Evolutionary conservation across 2,797 vertebrate genomes (phyloP).

Genomic region (Clangula hyemalis): DNA sequence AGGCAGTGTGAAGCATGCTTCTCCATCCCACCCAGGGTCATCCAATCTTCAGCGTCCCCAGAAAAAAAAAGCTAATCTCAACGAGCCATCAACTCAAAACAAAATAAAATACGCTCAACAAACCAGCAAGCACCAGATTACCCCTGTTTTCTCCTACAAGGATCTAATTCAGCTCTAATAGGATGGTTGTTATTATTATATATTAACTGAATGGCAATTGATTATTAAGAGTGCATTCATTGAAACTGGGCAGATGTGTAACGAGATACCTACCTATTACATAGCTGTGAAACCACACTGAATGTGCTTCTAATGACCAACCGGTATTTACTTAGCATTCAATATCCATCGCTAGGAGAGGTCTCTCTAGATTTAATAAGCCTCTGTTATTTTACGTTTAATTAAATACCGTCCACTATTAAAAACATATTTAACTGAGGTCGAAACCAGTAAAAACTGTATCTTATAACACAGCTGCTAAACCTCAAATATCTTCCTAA

Average conservation of each 20-base stretch:
- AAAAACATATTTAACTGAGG: constrained; percentile 72
- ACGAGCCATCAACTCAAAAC: background rate
- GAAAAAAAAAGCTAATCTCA: constrained; percentile 5
- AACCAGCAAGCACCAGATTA: background rate
- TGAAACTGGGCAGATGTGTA: constrained; percentile 74
- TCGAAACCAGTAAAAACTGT: constrained; percentile 65
- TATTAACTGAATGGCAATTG: constrained; percentile 76
- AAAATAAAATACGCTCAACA: background rate
- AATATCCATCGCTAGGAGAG: constrained; percentile 59
- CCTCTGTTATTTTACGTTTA: constrained; percentile 71
- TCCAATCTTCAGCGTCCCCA: background rate
- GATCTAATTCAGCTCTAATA: constrained; percentile 53
- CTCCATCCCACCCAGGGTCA: background rate
- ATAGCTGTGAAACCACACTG: constrained; percentile 78
- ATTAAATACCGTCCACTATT: constrained; percentile 71
- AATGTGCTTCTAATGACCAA: constrained; percentile 77
- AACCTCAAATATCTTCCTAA: constrained; percentile 73
- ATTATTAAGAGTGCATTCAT: constrained; percentile 72
- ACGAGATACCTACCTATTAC: constrained; percentile 78
- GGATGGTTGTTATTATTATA: constrained; percentile 71
- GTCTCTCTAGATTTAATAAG: constrained; percentile 67
- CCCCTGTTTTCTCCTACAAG: constrained; percentile 31
- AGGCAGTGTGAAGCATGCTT: fast-evolving
- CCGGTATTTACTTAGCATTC: constrained; percentile 65
- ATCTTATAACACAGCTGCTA: constrained; percentile 71